A percentile compares a stretch with the other conserved stretches of the same genome.
phyloP scores from a whole-genome alignment of 1,140 invertebrate species.

The Bilobella aurantiaca region DNA sequence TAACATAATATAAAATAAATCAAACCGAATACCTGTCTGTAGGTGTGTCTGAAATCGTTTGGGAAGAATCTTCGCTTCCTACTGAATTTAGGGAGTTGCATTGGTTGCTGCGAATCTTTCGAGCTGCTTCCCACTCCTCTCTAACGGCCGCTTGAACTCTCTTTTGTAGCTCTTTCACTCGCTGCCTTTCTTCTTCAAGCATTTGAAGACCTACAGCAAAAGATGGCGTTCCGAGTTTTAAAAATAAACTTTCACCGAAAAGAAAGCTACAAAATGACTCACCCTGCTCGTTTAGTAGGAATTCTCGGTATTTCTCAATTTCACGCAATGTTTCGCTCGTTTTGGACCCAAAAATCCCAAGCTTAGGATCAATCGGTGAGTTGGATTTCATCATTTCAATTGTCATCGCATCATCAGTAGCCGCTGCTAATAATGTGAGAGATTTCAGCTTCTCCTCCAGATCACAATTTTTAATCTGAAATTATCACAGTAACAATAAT shows the following conservation, averaged over 20 bases:
- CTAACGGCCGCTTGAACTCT: constrained; percentile 77
- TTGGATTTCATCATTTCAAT: constrained; percentile 74
- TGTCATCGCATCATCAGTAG: constrained; percentile 72
- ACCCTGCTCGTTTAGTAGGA: constrained; percentile 84
- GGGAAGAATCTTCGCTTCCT: constrained; percentile 53
- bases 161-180: constrained; percentile 73
- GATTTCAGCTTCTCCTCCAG: constrained; percentile 34
- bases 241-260: not conserved
- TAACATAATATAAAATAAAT: no score
- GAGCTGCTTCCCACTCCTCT: constrained; percentile 64
- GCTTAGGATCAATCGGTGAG: constrained; percentile 57
- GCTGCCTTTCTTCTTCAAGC: constrained; percentile 75
- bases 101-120: constrained; percentile 49
- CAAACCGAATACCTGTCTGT: constrained; percentile 60
- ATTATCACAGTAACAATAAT: no score
- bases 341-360: constrained; percentile 60
- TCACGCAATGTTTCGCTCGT: constrained; percentile 80
- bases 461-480: constrained; percentile 32
- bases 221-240: not conserved
- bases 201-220: constrained; percentile 61
- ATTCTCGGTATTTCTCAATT: constrained; percentile 74
- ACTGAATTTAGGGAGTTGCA: constrained; percentile 59
- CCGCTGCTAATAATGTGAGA: constrained; percentile 33
- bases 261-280: constrained; percentile 24
- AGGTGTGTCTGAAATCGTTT: constrained; percentile 52